Evolutionary conservation across 2,888 invertebrate species (phyloP), one percentile per base, ranked within the genome.

Genomic region (Liodrosophila aerea): DNA sequence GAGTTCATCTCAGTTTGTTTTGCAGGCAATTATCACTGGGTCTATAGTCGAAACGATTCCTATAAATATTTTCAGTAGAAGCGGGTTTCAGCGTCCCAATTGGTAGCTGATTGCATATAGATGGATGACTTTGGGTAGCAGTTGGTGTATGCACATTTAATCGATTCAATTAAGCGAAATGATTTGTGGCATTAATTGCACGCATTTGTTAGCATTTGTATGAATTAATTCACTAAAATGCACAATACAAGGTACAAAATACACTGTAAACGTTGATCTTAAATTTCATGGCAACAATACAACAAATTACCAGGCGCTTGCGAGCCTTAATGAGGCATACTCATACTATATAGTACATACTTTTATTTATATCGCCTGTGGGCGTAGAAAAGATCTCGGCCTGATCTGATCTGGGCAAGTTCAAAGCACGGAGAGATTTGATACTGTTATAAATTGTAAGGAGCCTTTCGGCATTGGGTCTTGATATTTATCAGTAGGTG

Each of bases 101-200:
- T 61, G 67, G 69, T 51, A 66, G 67, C 72, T 13, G 16, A 36
- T 22, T 18, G 7, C 33, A 36, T 59, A 67, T 70, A 81, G 84
- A 78, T 84, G 67, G 67, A 84, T 83, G 60, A 70, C 34, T 73
- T 76, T 72, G 62, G 60, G 70, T 70, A 83, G 64, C 70, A 68
- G 7, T 56, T 47, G 44, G 56, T 30, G 64, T 60, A 49, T 68
- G 63, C 63, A 67, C 74, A 67, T 74, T 81, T 78, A 74, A 77
- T 77, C 53, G 68, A 51, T 45, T 43, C 51, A 71, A 66, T 78
- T 81, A 66, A 64, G 39, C 39, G 47, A 50, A 63, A 61, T 76
- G 68, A 69, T 68, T 76, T 64, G 56, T 61, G 13, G 60, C 66
- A 50, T 51, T 66, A 41, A 68, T 70, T 52, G 57, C 34, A 7